Percentiles rank a stretch among this genome's conserved stretches.
These are phyloP conservation scores for Platycercus adscitus DNA, from an alignment of 2,113 vertebrate genomes.

Conservation along the genomic window DNA sequence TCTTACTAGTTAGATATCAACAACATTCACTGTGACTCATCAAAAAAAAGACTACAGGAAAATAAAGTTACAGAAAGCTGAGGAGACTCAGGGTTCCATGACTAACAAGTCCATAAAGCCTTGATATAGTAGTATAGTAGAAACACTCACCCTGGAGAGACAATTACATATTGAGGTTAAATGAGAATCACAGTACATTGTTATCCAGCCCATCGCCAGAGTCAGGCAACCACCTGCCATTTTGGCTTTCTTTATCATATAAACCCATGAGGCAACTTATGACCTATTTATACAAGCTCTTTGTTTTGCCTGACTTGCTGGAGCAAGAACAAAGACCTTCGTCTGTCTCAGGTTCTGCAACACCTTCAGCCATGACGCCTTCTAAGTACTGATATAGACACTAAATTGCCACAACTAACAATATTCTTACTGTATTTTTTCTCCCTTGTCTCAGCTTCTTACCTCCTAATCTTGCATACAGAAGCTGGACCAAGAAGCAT, in stretches of 20 bases:
- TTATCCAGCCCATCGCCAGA: background rate
- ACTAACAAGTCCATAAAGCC: background rate
- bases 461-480: rapidly evolving
- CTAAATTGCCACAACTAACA: background rate
- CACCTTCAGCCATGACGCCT: rapidly evolving
- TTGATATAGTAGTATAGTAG: background rate
- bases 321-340: background rate
- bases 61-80: background rate
- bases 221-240: background rate
- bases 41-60: background rate
- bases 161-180: background rate
- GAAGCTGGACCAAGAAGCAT: background rate
- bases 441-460: background rate
- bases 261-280: background rate
- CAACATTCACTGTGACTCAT: background rate
- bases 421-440: background rate
- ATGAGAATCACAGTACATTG: background rate
- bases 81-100: background rate
- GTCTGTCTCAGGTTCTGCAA: background rate
- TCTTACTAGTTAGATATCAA: background rate
- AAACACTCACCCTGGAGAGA: background rate
- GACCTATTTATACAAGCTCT: background rate
- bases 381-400: background rate
- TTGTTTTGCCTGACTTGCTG: background rate
- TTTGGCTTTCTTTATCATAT: background rate